Conservation (phyloP, 2,797 vertebrate genomes). For the Neopelma chrysocephalum region DNA sequence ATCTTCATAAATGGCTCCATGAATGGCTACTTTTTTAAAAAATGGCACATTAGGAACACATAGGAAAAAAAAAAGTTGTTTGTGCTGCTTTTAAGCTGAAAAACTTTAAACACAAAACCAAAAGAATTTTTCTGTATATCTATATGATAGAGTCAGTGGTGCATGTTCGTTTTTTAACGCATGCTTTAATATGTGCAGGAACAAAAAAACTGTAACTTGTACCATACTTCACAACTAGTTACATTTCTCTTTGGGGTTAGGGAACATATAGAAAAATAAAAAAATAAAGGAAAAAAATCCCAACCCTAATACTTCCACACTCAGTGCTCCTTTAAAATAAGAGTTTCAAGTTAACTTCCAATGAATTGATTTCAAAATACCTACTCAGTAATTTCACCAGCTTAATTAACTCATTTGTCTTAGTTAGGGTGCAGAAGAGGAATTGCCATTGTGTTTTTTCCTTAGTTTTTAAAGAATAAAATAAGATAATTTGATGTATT, state of each 20-base stretch:
- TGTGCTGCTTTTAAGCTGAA: background rate
- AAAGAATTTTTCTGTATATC: background rate
- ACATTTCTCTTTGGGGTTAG: background rate
- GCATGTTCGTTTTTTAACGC: background rate
- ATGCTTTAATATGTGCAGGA: background rate
- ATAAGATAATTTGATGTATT: background rate
- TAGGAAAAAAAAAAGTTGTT: background rate
- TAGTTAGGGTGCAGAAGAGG: background rate
- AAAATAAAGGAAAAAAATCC: background rate
- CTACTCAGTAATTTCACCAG: background rate
- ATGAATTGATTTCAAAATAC: background rate
- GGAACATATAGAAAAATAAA: background rate
- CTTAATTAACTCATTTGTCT: background rate
- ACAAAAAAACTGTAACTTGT: rapidly evolving
- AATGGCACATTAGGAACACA: background rate
- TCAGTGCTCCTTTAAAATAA: background rate
- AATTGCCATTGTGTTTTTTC: background rate
- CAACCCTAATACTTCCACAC: background rate
- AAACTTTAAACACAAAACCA: background rate
- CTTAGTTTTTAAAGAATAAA: background rate
- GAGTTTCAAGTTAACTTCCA: background rate
- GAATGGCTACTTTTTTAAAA: background rate
- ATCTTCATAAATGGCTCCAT: background rate
- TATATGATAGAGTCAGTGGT: background rate
- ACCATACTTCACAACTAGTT: background rate